Evolutionary conservation across 2,888 invertebrate species (phyloP), one percentile per base, ranked within the genome.

Genomic region (Cerastis rubricosa): DNA sequence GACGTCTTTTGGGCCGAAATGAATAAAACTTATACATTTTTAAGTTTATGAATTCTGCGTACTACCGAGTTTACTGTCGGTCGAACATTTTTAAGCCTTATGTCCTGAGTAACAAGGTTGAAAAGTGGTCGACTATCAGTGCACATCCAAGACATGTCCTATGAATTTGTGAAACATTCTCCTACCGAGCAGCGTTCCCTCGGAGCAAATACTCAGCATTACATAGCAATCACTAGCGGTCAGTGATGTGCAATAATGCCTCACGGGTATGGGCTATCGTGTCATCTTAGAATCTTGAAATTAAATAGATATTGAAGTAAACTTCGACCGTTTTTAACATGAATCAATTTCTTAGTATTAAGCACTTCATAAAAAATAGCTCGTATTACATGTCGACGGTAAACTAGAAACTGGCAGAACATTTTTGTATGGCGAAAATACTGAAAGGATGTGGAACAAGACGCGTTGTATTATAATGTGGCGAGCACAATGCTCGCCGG

Each of bases 401-500:
- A 29, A 19, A 29, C 59, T 59, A 43, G 6, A 29, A n/a, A 54
- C 82, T 78, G 70, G 63, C 75, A 70, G 76, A 83, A 85, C 78
- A 76, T 84, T 83, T 85, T 82, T 82, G 76, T 77, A 76, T 47
- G 49, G 76, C 68, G 70, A 81, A 81, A 87, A 85, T 86, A 63
- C 71, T 82, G 83, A 79, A 87, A 77, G 73, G 11, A 57, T 75
- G 74, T 81, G 74, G 84, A 76, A 85, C 81, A 88, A 84, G 87
- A 85, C 80, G 85, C 70, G 72, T 76, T 78, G 82, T 85, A 80
- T 74, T 83, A 81, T 76, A 82, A 59, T 74, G 59, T n/a, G 61
- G 22, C 19, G n/a, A 68, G 66, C 57, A 76, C 61, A 85, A 87
- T 85, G 73, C 78, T 61, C 54, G n/a, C 54, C 54, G 57, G 71